Percentiles rank a stretch among this genome's conserved stretches.
phyloP scores from a whole-genome alignment of 1,140 invertebrate species.

The Drosophila cardini region DNA sequence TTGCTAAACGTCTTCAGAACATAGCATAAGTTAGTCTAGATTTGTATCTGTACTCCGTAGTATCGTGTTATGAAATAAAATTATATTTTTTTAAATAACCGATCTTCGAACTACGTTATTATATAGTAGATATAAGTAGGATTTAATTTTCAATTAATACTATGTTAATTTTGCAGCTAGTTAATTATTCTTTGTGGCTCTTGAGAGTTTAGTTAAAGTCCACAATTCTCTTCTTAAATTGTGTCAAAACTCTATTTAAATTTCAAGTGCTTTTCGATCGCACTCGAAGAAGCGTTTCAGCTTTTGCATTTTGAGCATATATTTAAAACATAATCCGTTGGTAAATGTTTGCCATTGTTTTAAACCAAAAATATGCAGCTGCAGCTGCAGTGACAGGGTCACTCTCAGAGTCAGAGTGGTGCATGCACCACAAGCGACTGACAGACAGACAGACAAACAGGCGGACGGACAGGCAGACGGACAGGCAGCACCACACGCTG shows the following conservation, averaged over 20 bases:
- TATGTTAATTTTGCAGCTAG: neutral
- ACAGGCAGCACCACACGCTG: constrained; percentile 32
- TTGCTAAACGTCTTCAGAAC: too few relatives aligned
- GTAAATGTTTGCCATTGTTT: constrained; percentile 49
- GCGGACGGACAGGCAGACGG: neutral
- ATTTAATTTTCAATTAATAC: too few relatives aligned
- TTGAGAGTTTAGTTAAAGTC: constrained; percentile 4
- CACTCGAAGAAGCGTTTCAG: neutral
- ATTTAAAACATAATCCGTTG: constrained; percentile 27
- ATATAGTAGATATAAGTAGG: too few relatives aligned
- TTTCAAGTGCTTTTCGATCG: neutral
- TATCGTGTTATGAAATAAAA: too few relatives aligned
- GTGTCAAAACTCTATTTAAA: neutral
- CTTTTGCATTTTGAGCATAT: neutral
- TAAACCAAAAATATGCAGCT: constrained; percentile 42
- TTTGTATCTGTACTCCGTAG: too few relatives aligned
- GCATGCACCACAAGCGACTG: neutral
- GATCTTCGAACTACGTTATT: too few relatives aligned
- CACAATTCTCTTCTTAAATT: neutral
- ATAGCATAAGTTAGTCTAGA: too few relatives aligned
- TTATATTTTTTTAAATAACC: too few relatives aligned
- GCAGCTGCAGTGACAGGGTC: constrained; percentile 15
- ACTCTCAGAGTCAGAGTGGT: neutral
- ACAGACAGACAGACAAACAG: neutral
- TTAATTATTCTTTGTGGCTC: constrained; percentile 12